These are phyloP conservation scores for Microcebus lehilahytsara DNA, from an alignment of 2,113 vertebrate species.

Conservation along the genomic window DNA sequence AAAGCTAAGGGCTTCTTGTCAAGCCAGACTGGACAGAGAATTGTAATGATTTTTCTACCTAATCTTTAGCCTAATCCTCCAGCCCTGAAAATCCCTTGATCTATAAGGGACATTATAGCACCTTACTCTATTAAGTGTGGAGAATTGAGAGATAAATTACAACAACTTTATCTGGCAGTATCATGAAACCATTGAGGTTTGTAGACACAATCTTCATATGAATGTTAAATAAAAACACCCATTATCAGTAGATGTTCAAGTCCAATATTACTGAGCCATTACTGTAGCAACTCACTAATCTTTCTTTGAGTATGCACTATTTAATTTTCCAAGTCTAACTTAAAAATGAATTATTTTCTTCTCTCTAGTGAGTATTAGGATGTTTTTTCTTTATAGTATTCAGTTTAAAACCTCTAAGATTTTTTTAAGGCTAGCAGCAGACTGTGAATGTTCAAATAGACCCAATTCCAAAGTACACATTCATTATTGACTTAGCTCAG, in stretches of 20 bases:
- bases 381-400: neutral
- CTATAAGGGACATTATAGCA: neutral
- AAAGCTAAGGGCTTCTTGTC: neutral
- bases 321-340: neutral
- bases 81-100: neutral
- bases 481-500: neutral
- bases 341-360: slow-evolving; percentile 24
- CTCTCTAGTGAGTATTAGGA: neutral
- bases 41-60: neutral
- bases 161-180: neutral
- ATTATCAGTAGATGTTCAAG: neutral
- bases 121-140: neutral
- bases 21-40: neutral
- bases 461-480: neutral
- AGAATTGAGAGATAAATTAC: neutral
- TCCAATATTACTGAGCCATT: neutral
- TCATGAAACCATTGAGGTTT: neutral
- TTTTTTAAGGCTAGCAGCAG: neutral
- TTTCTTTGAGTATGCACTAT: neutral
- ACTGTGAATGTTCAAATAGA: neutral
- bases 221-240: neutral
- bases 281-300: neutral
- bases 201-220: neutral
- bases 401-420: neutral
- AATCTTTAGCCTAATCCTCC: neutral